phyloP scores from a whole-genome alignment of 2,888 invertebrate genomes.

The Harpalus rubripes region DNA sequence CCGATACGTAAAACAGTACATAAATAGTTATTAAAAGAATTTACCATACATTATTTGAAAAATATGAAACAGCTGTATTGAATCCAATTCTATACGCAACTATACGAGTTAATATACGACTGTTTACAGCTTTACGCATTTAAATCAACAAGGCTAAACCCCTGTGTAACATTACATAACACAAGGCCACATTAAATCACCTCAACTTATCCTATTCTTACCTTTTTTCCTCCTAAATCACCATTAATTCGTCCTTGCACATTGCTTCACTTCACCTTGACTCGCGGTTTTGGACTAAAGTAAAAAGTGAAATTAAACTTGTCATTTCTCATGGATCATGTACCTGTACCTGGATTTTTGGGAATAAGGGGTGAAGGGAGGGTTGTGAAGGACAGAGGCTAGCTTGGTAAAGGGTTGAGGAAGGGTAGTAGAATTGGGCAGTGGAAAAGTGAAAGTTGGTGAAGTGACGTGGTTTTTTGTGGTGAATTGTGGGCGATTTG shows the following conservation, averaged over 20 bases:
- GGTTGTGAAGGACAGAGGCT: slow-evolving; percentile 13
- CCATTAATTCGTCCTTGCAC: neutral
- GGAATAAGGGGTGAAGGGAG: slow-evolving; percentile 1
- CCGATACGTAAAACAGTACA: too few relatives aligned
- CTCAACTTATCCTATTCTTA: slow-evolving; percentile 9
- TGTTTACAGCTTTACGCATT: slow-evolving; percentile 3
- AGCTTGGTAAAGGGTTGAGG: neutral
- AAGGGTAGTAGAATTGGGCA: slow-evolving; percentile 53
- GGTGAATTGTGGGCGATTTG: slow-evolving; percentile 19
- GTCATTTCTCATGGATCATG: slow-evolving; percentile 34
- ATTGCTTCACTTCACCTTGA: slow-evolving; percentile 72
- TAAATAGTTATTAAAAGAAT: too few relatives aligned
- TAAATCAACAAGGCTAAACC: neutral
- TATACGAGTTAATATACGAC: neutral
- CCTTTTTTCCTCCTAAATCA: slow-evolving; percentile 17
- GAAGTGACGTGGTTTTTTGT: slow-evolving; percentile 26
- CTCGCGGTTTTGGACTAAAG: slow-evolving; percentile 74
- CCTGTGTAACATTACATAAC: neutral
- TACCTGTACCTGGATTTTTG: slow-evolving; percentile 33
- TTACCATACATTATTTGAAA: too few relatives aligned
- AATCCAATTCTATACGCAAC: neutral
- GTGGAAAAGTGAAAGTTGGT: slow-evolving; percentile 64
- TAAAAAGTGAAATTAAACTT: slow-evolving; percentile 52
- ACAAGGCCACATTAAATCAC: slow-evolving; percentile 8
- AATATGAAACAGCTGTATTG: too few relatives aligned